Base-by-base conservation (phyloP, 2,888 invertebrate genomes). In the Eristalinus sepulchralis region DNA sequence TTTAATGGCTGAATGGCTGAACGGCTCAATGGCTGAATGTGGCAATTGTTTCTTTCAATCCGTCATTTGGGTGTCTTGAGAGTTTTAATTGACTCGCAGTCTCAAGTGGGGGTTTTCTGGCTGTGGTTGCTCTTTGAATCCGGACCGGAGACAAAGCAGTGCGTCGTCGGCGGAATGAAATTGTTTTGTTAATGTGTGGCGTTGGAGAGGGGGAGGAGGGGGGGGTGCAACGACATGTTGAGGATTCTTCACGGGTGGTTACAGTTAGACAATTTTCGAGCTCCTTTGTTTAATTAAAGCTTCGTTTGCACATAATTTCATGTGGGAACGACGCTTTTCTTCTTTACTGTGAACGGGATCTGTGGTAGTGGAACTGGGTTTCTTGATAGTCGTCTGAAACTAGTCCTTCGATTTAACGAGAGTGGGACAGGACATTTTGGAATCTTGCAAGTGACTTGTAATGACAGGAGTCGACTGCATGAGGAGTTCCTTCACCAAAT, bases 1-100 rank as follows among this genome's bases (percentile, higher is more conserved):
- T 57, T 67, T 55, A 47, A 59, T 47, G 39, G 57, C 63, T 47
- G 47, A 34, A 34, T 34, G 10, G 34, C 34, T 34, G 34, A 34
- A 34, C 10, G 10, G 34, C 34, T 34, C 9, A 47, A 59, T 47
- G 39, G 57, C 63, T 31, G 31, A 79, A 47, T 83, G 76, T 24
- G 34, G 66, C 62, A 63, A 72, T 34, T 71, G 55, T 24, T 79
- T 53, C 71, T 60, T 71, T 39, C 53, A 47, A 13, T 13, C 47
- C 68, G 55, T 60, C 62, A 39, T 34, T 22, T 10, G 20, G 66
- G 72, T 39, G 72, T 72, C 59, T 79, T 62, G 22, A 76, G 76
- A 57, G 47, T 31, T 76, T 64, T 68, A 77, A 85, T 81, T 85
- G 76, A 71, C 60, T 76, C 24, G 31, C 22, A 20, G 62, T 70